Percentiles rank a stretch among this genome's conserved stretches.
Conservation (phyloP, 2,113 vertebrate genomes). For the Centropus bengalensis region DNA sequence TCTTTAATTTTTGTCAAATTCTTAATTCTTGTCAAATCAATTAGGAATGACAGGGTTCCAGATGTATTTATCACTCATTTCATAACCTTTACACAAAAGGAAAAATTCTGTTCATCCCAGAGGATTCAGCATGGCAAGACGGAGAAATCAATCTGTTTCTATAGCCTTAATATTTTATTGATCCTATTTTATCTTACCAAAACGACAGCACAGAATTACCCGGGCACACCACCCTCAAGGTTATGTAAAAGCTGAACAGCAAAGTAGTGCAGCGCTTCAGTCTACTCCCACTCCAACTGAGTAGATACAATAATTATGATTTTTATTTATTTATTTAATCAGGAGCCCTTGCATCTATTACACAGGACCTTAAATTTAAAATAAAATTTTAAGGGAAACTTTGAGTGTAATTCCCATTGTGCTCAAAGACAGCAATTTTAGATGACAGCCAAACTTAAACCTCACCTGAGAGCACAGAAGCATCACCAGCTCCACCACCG, state of each 20-base stretch:
- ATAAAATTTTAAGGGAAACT: not conserved
- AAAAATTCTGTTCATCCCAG: constrained; percentile 64
- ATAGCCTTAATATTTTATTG: constrained; percentile 51
- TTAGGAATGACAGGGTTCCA: constrained; percentile 71
- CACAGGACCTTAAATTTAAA: not conserved
- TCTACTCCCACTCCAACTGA: not conserved
- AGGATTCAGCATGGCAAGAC: constrained; percentile 32
- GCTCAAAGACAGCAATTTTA: not conserved
- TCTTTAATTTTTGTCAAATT: constrained; percentile 40
- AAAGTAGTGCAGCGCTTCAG: not conserved
- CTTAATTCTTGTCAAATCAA: constrained; percentile 70
- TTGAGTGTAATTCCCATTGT: not conserved
- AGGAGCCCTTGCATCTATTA: not conserved
- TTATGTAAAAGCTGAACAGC: not conserved
- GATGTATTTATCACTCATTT: constrained; percentile 75
- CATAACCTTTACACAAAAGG: constrained; percentile 68
- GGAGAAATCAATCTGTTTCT: constrained; percentile 67
- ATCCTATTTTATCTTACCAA: not conserved
- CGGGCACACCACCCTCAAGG: not conserved
- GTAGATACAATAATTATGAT: not conserved
- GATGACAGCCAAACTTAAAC: not conserved
- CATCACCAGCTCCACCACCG: constrained; percentile 99
- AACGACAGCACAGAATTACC: constrained; percentile 1
- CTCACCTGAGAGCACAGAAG: constrained; percentile 98
- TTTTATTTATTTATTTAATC: not conserved